Conservation (phyloP, 2,888 invertebrate species). For the Tupiocoris notatus region DNA sequence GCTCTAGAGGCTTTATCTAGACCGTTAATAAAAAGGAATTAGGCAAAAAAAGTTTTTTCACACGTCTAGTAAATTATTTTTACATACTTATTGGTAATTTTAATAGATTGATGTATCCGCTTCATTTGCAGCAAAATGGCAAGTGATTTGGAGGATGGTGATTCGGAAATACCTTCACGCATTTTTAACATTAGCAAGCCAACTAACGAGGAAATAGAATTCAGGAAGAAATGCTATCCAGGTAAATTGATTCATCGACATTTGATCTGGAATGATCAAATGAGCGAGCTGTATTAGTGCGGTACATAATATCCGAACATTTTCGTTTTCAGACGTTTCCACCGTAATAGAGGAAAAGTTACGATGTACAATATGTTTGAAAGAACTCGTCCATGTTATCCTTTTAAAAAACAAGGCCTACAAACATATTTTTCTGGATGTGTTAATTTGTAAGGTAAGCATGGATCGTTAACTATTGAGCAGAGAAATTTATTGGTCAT, state of each 20-base stretch:
- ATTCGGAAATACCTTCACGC: too few species aligned
- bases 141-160: too few species aligned
- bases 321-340: slow-evolving; percentile 26
- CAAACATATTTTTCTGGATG: slow-evolving; percentile 25
- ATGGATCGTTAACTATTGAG: not conserved
- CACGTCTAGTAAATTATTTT: too few species aligned
- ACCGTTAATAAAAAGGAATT: too few species aligned
- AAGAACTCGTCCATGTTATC: slow-evolving; percentile 30
- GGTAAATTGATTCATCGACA: not conserved
- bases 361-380: slow-evolving; percentile 36
- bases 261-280: not conserved
- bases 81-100: too few species aligned
- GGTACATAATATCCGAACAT: too few species aligned
- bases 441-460: slow-evolving; percentile 44
- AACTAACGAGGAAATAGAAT: slow-evolving; percentile 11
- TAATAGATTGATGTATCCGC: too few species aligned
- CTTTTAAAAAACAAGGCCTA: slow-evolving; percentile 31
- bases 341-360: slow-evolving; percentile 3
- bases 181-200: too few species aligned
- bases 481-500: not conserved
- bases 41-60: too few species aligned
- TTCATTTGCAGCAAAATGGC: too few species aligned
- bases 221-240: slow-evolving; percentile 4
- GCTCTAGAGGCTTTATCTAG: too few species aligned
- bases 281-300: not conserved